Evolutionary conservation across 2,888 invertebrate species (phyloP).

Genomic region (Galerucella pusilla): DNA sequence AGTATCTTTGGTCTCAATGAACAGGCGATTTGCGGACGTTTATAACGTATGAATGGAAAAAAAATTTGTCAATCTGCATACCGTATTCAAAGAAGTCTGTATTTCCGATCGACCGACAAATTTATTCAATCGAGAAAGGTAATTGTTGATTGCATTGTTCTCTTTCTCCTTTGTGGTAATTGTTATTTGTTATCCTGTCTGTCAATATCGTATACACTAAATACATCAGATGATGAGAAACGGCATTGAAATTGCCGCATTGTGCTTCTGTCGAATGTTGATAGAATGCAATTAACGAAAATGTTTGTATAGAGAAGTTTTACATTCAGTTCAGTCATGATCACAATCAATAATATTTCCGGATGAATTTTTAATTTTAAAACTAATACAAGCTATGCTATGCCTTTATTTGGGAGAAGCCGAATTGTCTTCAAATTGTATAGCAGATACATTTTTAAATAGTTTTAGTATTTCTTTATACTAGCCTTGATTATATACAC

Average conservation of each 20-base stretch:
- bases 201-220: background rate
- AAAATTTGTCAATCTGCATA: background rate
- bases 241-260: conserved; percentile 6
- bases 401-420: no score
- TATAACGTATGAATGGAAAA: background rate
- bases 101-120: conserved; percentile 22
- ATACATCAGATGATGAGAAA: conserved; percentile 2
- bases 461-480: no score
- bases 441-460: no score
- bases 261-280: background rate
- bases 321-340: background rate
- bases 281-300: background rate
- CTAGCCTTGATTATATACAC: no score
- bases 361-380: no score
- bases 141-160: conserved; percentile 29
- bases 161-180: conserved; percentile 16
- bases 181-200: conserved; percentile 13
- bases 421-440: no score
- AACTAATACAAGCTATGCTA: no score
- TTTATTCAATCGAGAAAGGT: conserved; percentile 22
- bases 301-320: background rate
- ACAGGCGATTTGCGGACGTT: background rate
- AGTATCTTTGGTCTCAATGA: background rate
- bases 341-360: background rate
- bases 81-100: background rate